Conservation (phyloP, 2,797 vertebrate genomes). For the Enteromius unitaeniatus region DNA sequence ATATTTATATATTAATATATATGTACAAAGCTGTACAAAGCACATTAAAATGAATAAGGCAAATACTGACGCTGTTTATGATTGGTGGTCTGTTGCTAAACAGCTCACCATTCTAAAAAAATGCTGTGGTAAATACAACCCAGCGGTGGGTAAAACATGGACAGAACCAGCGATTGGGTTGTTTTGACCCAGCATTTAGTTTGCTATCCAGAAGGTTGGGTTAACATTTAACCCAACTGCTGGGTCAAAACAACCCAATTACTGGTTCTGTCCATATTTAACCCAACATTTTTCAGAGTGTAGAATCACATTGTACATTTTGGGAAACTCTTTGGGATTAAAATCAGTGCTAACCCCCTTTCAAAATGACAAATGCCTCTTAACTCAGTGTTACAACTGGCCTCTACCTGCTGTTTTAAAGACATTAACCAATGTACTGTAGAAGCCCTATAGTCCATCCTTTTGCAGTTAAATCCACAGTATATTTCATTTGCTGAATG, state of each 20-base stretch:
- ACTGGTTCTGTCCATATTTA: no score
- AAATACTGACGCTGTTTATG: not conserved
- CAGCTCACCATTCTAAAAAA: not conserved
- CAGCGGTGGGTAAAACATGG: no score
- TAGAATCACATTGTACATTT: not conserved
- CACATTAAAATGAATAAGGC: not conserved
- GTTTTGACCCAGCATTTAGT: no score
- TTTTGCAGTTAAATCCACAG: not conserved
- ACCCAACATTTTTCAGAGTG: no score
- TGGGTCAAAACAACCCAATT: no score
- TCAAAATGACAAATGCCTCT: not conserved
- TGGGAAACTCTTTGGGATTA: not conserved
- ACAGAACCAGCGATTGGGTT: no score
- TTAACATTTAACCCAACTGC: no score
- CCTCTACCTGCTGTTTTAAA: slow-evolving; percentile 12
- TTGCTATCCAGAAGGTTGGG: no score
- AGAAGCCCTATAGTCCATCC: not conserved
- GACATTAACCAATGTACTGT: slow-evolving; percentile 13
- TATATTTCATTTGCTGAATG: not conserved
- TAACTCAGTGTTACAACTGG: not conserved
- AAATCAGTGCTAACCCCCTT: not conserved
- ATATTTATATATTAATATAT: no score
- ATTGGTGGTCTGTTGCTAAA: not conserved
- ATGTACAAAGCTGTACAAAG: not conserved
- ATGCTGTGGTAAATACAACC: no score